Base-by-base conservation (phyloP, 2,888 invertebrate genomes). In the Ormyrus pomaceus region DNA sequence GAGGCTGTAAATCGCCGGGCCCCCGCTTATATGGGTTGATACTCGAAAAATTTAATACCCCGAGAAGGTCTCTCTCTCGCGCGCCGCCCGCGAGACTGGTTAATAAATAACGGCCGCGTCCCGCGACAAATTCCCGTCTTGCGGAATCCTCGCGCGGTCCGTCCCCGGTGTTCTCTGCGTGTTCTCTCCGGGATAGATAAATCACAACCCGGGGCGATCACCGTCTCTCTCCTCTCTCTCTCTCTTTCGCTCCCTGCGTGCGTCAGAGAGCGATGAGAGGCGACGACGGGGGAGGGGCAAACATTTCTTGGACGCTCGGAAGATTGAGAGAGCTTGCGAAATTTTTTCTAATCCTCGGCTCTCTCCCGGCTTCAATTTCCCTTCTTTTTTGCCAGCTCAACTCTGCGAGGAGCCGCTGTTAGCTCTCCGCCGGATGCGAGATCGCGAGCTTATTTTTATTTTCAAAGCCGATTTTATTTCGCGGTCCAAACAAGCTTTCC, bases 161-260 rank as follows among this genome's bases (percentile, higher is more conserved):
- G 66, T 46, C 64, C 45, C n/a, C 46, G 4, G 4, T 19, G 19
- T 19, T 19, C 55, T 66, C 50, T 51, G 7, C 62, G 34, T 10
- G 19, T 53, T 2, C 61, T 9, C 34, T 34, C 34, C 4, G 34
- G 61, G 78, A 73, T 55, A 81, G 74, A 81, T 81, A 78, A 78
- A 80, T 80, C 80, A 80, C 73, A 64, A 69, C 58, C 50, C 56
- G 70, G 68, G 68, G 61, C 77, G 80, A 80, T 80, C 77, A 80
- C 65, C 73, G 69, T 74, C 66, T 46, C 45, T 11, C 19, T n/a
- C 58, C 7, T 11, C 45, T 13, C 9, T 34, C 9, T 5, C 46
- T 7, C 6, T 50, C 6, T 4, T 2, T 46, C 11, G 55, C 68
- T 5, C 9, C 51, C 48, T 51, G 50, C 61, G 59, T 50, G 71